Evolutionary conservation across 30 jellyfish, hydroid and myxozoan species (phyloP), one percentile per base, ranked within the genome.

Genomic region (Turritopsis dohrnii): DNA sequence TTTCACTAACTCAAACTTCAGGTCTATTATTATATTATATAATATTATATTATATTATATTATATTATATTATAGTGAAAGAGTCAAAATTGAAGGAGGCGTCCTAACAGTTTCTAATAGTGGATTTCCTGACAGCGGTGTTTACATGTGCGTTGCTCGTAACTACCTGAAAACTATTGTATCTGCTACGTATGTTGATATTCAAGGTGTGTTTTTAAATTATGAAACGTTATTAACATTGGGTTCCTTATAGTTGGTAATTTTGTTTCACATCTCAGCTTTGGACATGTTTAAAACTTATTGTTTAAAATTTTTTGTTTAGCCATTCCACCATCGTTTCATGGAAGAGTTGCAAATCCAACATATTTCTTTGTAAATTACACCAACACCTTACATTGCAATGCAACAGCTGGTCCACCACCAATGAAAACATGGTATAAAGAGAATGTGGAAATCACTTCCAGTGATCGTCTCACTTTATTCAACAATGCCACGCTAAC

Each of bases 251-350:
- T n/a, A n/a, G n/a, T n/a, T n/a, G n/a, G n/a, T n/a, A n/a, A n/a
- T n/a, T n/a, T n/a, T n/a, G n/a, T n/a, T n/a, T n/a, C n/a, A n/a
- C n/a, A n/a, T n/a, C n/a, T n/a, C n/a, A n/a, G n/a, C n/a, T n/a
- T n/a, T n/a, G n/a, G n/a, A n/a, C n/a, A n/a, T n/a, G n/a, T n/a
- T n/a, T n/a, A n/a, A n/a, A n/a, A n/a, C n/a, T n/a, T n/a, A n/a
- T n/a, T n/a, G n/a, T n/a, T n/a, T n/a, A n/a, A n/a, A n/a, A n/a
- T 30, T 77, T 21, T 77, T 77, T 0, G 28, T 29, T 3, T 27
- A 77, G 85, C 85, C 29, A 66, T 77, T 22, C 73, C 72, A 29
- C 85, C 85, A 77, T 29, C 13, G 74, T 29, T 77, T 24, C 24
- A 19, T 18, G 72, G 53, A 18, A 29, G 18, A 21, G 30, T 52